These are phyloP conservation scores for Onychostruthus taczanowskii DNA, from an alignment of 2,113 vertebrate species.

Conservation along the genomic window DNA sequence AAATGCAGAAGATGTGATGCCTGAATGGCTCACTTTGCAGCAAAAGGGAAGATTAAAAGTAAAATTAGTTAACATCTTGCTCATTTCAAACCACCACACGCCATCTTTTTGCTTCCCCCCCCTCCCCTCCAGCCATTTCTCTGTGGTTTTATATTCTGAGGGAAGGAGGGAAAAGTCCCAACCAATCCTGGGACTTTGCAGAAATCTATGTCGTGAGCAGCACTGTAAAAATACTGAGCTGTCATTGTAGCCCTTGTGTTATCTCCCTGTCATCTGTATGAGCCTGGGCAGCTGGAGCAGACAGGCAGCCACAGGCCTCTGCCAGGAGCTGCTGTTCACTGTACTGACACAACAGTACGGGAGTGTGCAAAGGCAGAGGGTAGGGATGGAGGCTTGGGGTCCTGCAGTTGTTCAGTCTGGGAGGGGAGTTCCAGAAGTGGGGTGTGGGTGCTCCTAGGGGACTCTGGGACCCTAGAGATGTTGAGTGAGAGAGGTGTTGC, in stretches of 20 bases:
- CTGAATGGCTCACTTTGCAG: constrained; percentile 89
- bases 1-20: constrained; percentile 92
- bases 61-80: constrained; percentile 90
- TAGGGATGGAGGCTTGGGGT: not conserved
- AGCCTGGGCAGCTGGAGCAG: not conserved
- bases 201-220: not conserved
- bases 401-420: not conserved
- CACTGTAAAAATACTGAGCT: not conserved
- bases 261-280: not conserved
- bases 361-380: not conserved
- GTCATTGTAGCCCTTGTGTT: not conserved
- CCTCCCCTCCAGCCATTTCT: not conserved
- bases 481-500: not conserved
- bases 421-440: not conserved
- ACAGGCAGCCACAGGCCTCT: not conserved
- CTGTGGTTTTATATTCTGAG: not conserved
- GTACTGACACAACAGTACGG: fast-evolving
- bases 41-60: constrained; percentile 90
- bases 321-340: not conserved
- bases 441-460: not conserved
- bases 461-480: not conserved
- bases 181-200: not conserved
- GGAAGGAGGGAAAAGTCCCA: not conserved
- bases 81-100: constrained; percentile 71
- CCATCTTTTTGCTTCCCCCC: not conserved